phyloP scores from a whole-genome alignment of 2,113 vertebrate genomes.

The Probosciger aterrimus region DNA sequence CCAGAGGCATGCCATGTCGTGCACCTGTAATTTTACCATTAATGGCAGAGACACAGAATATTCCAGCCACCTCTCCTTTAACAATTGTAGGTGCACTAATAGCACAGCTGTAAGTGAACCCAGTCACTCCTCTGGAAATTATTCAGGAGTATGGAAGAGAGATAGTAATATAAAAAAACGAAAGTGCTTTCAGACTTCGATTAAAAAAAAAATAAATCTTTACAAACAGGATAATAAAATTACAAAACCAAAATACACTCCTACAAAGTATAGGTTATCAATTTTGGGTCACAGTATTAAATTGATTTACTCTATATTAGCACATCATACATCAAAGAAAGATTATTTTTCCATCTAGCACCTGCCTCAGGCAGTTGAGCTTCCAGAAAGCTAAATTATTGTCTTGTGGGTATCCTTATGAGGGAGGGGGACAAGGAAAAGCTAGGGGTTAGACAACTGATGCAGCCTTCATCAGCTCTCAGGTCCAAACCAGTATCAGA shows the following conservation, averaged over 20 bases:
- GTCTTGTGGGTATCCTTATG: background rate
- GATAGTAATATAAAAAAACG: background rate
- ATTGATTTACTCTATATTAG: too few relatives aligned
- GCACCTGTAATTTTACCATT: rapidly evolving
- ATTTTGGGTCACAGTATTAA: background rate
- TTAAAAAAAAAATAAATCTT: background rate
- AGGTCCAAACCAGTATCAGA: background rate
- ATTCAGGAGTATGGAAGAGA: background rate
- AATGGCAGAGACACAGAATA: rapidly evolving
- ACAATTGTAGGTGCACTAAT: background rate
- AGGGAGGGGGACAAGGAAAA: background rate
- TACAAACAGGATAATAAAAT: background rate
- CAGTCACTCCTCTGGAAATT: background rate
- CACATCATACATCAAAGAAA: too few relatives aligned
- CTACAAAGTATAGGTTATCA: background rate
- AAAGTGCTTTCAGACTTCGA: background rate
- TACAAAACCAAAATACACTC: background rate
- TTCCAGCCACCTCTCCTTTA: background rate
- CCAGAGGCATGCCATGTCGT: rapidly evolving
- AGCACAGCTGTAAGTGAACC: background rate
- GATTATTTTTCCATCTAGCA: background rate
- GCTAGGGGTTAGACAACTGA: rapidly evolving
- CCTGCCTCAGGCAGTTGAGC: background rate
- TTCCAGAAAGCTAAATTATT: background rate
- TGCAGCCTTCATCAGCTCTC: background rate